Percentiles rank a stretch among this genome's conserved stretches.
Evolutionary conservation across 2,888 invertebrate genomes (phyloP).

Genomic region (Phengaris alcon): DNA sequence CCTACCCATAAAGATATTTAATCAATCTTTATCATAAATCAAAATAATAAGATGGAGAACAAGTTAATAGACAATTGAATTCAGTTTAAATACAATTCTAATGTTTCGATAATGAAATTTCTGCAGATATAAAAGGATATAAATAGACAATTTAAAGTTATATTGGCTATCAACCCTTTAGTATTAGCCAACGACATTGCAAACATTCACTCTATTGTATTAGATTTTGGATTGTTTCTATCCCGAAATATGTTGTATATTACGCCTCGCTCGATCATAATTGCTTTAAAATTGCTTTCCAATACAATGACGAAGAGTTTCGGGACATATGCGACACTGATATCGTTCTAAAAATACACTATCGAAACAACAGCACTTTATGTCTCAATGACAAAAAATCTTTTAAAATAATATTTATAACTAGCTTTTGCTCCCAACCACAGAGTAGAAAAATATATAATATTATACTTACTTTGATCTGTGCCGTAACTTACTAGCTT

Average conservation of each 20-base stretch:
- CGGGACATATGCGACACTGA: constrained; percentile 21
- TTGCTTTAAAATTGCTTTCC: constrained; percentile 28
- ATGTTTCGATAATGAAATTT: too few relatives aligned
- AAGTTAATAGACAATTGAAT: too few relatives aligned
- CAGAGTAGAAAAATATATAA: too few relatives aligned
- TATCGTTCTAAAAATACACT: constrained; percentile 12
- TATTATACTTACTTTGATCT: too few relatives aligned
- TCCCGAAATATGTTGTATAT: constrained; percentile 16
- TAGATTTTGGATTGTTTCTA: constrained; percentile 8
- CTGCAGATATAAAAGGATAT: too few relatives aligned
- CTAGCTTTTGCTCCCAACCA: too few relatives aligned
- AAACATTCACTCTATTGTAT: background rate
- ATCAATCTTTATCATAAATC: too few relatives aligned
- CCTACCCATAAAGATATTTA: too few relatives aligned
- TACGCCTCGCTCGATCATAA: constrained; percentile 18
- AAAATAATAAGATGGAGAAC: too few relatives aligned
- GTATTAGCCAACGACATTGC: background rate
- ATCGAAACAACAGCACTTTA: background rate
- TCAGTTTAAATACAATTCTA: too few relatives aligned
- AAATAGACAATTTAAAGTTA: background rate
- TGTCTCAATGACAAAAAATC: background rate
- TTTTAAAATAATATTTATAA: too few relatives aligned
- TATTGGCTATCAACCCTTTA: background rate
- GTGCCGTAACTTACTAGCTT: too few relatives aligned
- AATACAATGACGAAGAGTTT: constrained; percentile 26